Percentiles rank a stretch among this genome's conserved stretches.
phyloP scores from a whole-genome alignment of 1,140 invertebrate species.

The Lepidurus arcticus region DNA sequence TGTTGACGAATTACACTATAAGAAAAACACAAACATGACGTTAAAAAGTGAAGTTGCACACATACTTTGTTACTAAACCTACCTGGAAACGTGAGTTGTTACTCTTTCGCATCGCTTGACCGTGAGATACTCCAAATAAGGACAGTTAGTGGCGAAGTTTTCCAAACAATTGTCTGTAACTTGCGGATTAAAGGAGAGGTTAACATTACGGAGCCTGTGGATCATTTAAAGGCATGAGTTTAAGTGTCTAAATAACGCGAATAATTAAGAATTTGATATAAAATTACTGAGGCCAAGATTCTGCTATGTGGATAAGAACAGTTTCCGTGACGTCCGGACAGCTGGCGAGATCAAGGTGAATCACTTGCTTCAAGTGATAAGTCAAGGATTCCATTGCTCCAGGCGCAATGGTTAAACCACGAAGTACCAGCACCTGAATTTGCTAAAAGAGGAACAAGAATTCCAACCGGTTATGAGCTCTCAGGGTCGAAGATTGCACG shows the following conservation, averaged over 20 bases:
- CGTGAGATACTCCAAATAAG: neutral
- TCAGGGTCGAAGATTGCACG: neutral
- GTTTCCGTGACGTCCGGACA: slow-evolving; percentile 31
- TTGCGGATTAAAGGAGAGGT: neutral
- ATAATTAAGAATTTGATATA: neutral
- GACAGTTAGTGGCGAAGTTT: neutral
- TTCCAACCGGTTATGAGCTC: neutral
- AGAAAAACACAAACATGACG: neutral
- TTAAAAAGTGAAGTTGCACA: neutral
- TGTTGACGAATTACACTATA: neutral
- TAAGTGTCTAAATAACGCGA: no score
- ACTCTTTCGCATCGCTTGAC: neutral
- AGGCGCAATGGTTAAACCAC: neutral
- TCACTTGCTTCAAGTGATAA: slow-evolving; percentile 37
- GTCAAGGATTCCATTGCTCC: slow-evolving; percentile 30
- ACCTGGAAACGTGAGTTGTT: neutral
- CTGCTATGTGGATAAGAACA: neutral
- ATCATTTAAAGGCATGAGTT: neutral
- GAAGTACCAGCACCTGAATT: slow-evolving; percentile 15
- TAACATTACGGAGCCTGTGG: neutral
- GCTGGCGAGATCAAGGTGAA: slow-evolving; percentile 35
- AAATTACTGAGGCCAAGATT: neutral
- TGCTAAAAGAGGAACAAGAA: slow-evolving; percentile 17
- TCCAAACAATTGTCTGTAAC: neutral
- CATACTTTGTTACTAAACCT: neutral